Conservation (phyloP, 2,888 invertebrate genomes). For the Bellardia bayeri region DNA sequence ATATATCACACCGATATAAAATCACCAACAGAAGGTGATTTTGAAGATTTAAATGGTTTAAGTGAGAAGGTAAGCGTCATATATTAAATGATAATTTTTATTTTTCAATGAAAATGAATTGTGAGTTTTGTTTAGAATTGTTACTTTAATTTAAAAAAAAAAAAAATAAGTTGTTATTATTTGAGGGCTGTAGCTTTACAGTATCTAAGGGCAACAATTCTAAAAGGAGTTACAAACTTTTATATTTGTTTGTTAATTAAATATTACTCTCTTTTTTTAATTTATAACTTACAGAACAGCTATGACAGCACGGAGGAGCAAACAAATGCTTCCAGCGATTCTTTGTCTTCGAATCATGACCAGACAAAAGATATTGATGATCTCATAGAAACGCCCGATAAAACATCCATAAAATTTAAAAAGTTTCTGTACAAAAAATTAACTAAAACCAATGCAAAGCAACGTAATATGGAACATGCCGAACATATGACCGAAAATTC, state of each 20-base stretch:
- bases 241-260: too few species aligned
- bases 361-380: slow-evolving; percentile 10
- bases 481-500: slow-evolving; percentile 9
- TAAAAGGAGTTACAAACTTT: too few species aligned
- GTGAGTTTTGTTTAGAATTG: too few species aligned
- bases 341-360: background rate
- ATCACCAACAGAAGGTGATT: slow-evolving; percentile 57
- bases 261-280: background rate
- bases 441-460: slow-evolving; percentile 40
- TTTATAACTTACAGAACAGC: slow-evolving; percentile 19
- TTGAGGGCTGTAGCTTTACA: too few species aligned
- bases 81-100: too few species aligned
- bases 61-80: slow-evolving; percentile 44
- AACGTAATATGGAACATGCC: slow-evolving; percentile 3
- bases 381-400: background rate
- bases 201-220: too few species aligned
- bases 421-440: slow-evolving; percentile 49
- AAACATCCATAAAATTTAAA: slow-evolving; percentile 35
- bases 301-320: slow-evolving; percentile 59
- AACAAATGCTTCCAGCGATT: slow-evolving; percentile 9
- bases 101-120: too few species aligned
- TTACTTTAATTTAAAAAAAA: too few species aligned
- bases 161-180: too few species aligned
- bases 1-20: slow-evolving; percentile 44
- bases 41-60: slow-evolving; percentile 56